These are phyloP conservation scores for Oasisia sp. DNA, from an alignment of 2,888 invertebrate species.

Conservation along the genomic window DNA sequence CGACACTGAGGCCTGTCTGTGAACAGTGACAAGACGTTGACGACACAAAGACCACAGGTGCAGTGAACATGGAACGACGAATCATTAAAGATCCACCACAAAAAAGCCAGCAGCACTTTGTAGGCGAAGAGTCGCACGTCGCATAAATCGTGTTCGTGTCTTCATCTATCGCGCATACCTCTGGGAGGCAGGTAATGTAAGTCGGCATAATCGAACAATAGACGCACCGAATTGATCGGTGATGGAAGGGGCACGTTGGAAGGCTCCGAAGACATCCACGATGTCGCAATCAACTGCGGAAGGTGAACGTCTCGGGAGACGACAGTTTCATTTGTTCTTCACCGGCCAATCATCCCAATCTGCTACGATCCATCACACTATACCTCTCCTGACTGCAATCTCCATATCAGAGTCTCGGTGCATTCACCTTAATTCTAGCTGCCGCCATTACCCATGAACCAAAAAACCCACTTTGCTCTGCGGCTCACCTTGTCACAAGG, in stretches of 20 bases:
- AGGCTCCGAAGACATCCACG: neutral
- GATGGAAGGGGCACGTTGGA: neutral
- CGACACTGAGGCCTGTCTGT: neutral
- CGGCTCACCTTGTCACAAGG: neutral
- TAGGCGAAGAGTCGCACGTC: neutral
- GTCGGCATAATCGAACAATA: neutral
- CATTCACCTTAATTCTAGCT: constrained; percentile 8
- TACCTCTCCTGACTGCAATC: neutral
- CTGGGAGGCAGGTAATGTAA: neutral
- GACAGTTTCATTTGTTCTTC: neutral
- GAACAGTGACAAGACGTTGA: neutral
- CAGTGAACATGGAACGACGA: neutral
- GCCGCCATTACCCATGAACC: neutral
- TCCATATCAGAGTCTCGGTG: neutral
- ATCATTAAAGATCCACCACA: neutral
- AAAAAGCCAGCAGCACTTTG: constrained; percentile 13
- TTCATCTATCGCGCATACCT: neutral
- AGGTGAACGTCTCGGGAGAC: neutral
- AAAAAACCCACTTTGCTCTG: neutral
- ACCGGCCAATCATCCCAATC: neutral
- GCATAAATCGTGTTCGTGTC: neutral
- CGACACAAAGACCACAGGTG: neutral
- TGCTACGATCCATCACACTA: neutral
- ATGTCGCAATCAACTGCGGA: constrained; percentile 8
- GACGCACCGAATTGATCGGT: neutral